Conservation (phyloP, 2,888 invertebrate genomes). For the Cylindroiulus punctatus region DNA sequence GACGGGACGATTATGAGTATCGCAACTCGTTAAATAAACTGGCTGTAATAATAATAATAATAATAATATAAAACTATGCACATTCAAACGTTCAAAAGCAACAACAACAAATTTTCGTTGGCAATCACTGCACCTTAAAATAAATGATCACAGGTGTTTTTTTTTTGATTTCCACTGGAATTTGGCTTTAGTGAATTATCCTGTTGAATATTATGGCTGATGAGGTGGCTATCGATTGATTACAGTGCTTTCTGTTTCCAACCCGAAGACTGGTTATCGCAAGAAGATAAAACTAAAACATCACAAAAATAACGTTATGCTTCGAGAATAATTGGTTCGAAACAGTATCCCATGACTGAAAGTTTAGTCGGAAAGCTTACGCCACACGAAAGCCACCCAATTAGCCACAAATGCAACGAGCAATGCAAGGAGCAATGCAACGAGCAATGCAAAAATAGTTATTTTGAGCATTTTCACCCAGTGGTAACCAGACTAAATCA, state of each 20-base stretch:
- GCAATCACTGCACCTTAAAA: not conserved
- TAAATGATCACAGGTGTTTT: constrained; percentile 12
- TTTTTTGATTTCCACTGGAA: constrained; percentile 23
- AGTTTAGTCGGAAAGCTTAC: not conserved
- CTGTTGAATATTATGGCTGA: not conserved
- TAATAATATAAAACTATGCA: constrained; percentile 11
- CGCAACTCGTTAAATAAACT: not conserved
- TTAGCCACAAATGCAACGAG: not conserved
- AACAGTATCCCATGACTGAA: too few species aligned
- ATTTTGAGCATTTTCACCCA: not conserved
- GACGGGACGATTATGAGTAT: not conserved
- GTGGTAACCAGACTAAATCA: constrained; percentile 22
- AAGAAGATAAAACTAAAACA: too few species aligned
- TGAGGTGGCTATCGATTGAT: not conserved
- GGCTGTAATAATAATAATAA: not conserved
- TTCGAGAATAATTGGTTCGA: too few species aligned
- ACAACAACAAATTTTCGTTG: not conserved
- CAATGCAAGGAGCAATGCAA: not conserved
- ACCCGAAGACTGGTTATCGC: too few species aligned
- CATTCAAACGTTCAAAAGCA: constrained; percentile 11
- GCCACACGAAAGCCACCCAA: not conserved
- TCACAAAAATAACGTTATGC: too few species aligned
- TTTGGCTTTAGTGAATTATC: not conserved
- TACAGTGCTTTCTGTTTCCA: too few species aligned
- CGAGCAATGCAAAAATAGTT: too few species aligned